phyloP scores from a whole-genome alignment of 2,888 invertebrate genomes.

The Bunonema sp. region DNA sequence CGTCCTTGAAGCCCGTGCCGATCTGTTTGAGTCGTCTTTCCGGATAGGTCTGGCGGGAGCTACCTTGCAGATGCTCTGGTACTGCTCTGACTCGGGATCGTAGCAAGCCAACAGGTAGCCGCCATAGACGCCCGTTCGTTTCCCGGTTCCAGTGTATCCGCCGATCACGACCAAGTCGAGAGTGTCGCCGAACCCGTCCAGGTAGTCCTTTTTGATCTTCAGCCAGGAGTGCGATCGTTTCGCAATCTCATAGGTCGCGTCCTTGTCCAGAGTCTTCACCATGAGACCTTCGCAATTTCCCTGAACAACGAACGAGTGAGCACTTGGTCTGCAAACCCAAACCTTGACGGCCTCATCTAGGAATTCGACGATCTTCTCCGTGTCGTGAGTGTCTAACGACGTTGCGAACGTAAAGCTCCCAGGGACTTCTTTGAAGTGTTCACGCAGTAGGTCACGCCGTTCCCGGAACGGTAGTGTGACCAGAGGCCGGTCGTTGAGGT shows the following conservation, averaged over 20 bases:
- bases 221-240: conserved; percentile 83
- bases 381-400: conserved; percentile 62
- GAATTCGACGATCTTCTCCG: conserved; percentile 82
- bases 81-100: conserved; percentile 73
- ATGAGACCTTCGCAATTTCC: conserved; percentile 95
- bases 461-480: conserved; percentile 63
- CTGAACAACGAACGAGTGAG: conserved; percentile 26
- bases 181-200: conserved; percentile 88
- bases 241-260: conserved; percentile 90
- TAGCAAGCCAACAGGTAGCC: conserved; percentile 87
- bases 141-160: conserved; percentile 58
- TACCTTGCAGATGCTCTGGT: conserved; percentile 78
- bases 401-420: conserved; percentile 79
- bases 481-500: conserved; percentile 70
- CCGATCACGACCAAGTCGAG: conserved; percentile 87
- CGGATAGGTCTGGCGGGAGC: conserved; percentile 2
- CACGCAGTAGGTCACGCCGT: conserved; percentile 53
- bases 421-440: conserved; percentile 39
- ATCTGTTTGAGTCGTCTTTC: conserved; percentile 53
- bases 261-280: conserved; percentile 79
- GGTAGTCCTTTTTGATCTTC: conserved; percentile 68
- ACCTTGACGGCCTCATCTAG: conserved; percentile 74
- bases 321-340: neutral
- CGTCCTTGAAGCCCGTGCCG: conserved; percentile 85
- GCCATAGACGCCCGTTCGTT: conserved; percentile 77